Evolutionary conservation across 2,113 vertebrate species (phyloP).

Genomic region (Muntiacus muntjak): DNA sequence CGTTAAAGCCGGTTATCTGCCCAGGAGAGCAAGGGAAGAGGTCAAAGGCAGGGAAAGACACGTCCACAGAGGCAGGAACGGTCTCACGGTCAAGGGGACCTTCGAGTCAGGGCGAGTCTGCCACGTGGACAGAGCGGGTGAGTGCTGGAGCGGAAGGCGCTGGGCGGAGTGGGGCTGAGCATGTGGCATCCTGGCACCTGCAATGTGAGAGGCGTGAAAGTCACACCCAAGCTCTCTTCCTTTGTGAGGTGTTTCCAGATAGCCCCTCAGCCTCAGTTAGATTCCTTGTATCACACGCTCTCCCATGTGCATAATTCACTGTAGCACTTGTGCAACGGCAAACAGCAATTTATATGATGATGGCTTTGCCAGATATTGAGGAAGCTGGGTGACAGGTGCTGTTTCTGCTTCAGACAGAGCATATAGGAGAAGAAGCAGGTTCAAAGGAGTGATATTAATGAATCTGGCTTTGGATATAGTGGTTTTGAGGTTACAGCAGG

Average conservation of each 20-base stretch:
- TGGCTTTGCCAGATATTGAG: neutral
- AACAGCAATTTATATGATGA: neutral
- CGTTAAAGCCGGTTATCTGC: neutral
- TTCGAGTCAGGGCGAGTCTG: neutral
- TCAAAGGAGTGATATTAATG: neutral
- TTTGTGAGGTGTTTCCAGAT: neutral
- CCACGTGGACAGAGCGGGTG: fast-evolving
- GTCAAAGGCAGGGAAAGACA: neutral
- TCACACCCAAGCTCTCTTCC: neutral
- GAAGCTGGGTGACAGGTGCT: too few species aligned
- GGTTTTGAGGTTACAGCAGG: neutral
- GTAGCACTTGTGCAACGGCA: neutral
- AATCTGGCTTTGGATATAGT: neutral
- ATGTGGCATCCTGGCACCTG: neutral
- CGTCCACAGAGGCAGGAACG: neutral
- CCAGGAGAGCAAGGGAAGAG: neutral
- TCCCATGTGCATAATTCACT: neutral
- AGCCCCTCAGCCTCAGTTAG: neutral
- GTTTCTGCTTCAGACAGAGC: neutral
- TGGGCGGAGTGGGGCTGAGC: too few species aligned
- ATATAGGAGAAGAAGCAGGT: neutral
- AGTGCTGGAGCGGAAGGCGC: too few species aligned
- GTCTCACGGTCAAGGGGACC: fast-evolving
- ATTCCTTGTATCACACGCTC: neutral
- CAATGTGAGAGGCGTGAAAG: neutral